Evolutionary conservation across 2,797 vertebrate species (phyloP).

Genomic region (Phrynocephalus forsythii): DNA sequence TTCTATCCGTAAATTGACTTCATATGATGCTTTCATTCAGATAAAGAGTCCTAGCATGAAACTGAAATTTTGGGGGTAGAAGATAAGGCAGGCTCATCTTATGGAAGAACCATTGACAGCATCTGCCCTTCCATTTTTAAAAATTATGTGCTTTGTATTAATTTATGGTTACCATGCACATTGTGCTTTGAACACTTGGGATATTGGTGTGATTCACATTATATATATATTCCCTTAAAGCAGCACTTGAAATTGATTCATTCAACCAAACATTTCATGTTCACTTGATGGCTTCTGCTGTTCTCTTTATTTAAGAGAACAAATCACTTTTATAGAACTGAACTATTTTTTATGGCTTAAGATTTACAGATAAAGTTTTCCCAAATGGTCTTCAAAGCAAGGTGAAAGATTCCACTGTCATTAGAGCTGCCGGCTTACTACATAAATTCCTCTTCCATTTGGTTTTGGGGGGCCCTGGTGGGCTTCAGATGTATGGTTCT

Average conservation of each 20-base stretch:
- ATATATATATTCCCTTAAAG: conserved; percentile 15
- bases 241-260: conserved; percentile 37
- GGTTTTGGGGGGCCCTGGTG: conserved; percentile 44
- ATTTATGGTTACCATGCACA: conserved; percentile 36
- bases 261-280: conserved; percentile 34
- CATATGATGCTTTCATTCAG: background rate
- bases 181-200: conserved; percentile 37
- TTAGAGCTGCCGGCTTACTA: conserved; percentile 14
- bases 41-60: background rate
- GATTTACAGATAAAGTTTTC: conserved; percentile 40
- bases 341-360: conserved; percentile 42
- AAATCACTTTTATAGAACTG: conserved; percentile 45
- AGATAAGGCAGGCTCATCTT: background rate
- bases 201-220: conserved; percentile 16
- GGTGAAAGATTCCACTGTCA: conserved; percentile 39
- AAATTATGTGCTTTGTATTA: conserved; percentile 45
- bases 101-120: background rate
- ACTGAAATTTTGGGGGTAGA: background rate
- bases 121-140: background rate
- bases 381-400: conserved; percentile 46
- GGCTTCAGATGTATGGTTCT: conserved; percentile 38
- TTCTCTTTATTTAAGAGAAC: conserved; percentile 46
- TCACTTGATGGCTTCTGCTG: conserved; percentile 40
- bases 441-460: conserved; percentile 38
- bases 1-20: background rate